Evolutionary conservation across 30 jellyfish, hydroid and myxozoan species (phyloP).

Genomic region (Phacellophora camtschatica): DNA sequence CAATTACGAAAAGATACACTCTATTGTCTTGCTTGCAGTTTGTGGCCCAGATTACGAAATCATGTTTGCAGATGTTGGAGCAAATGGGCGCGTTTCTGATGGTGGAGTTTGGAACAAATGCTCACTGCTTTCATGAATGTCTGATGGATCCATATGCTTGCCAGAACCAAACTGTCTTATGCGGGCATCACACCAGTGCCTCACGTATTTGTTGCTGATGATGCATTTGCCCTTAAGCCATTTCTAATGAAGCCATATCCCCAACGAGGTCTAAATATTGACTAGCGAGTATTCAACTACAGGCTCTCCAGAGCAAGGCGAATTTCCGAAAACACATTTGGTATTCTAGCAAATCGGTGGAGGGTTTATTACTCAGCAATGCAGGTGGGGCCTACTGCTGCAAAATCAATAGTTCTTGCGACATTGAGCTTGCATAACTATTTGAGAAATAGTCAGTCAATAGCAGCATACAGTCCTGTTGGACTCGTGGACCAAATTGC

Average conservation of each 20-base stretch:
- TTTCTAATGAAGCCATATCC: constrained; percentile 28
- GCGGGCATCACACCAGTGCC: constrained; percentile 4
- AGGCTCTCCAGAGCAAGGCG: constrained; percentile 9
- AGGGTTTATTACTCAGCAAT: background rate
- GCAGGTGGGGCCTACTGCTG: background rate
- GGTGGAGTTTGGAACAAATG: background rate
- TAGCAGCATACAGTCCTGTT: background rate
- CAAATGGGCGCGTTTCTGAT: background rate
- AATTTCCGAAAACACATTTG: constrained; percentile 35
- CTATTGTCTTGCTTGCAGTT: constrained; percentile 50
- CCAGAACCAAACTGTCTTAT: background rate
- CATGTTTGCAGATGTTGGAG: background rate
- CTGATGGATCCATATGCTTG: background rate
- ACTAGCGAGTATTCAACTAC: background rate
- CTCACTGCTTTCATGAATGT: background rate
- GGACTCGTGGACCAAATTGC: background rate
- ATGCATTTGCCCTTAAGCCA: constrained; percentile 35
- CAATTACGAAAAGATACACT: constrained; percentile 48
- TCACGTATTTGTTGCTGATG: constrained; percentile 25
- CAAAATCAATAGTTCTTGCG: background rate
- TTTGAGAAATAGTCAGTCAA: background rate
- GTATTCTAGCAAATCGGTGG: constrained; percentile 29
- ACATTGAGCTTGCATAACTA: constrained; percentile 3
- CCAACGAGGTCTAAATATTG: background rate
- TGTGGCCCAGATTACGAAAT: background rate